A percentile compares a stretch with the other conserved stretches of the same genome.
These are phyloP conservation scores for Eristalis arbustorum DNA, from an alignment of 2,888 invertebrate genomes.

Conservation along the genomic window DNA sequence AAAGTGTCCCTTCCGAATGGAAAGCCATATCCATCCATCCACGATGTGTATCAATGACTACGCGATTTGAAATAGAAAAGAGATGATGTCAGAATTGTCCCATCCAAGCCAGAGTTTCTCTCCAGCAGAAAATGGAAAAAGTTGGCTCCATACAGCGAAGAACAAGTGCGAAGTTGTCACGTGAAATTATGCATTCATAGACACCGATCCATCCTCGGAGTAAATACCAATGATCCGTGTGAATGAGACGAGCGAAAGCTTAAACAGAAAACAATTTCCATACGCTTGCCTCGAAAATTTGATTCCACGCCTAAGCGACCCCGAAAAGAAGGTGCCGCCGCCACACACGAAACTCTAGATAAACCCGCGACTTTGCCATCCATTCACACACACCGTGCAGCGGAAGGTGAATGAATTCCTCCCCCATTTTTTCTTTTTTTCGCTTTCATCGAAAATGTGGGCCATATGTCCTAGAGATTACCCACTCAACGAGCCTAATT, in stretches of 20 bases:
- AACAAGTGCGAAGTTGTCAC: neutral
- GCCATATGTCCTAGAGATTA: conserved; percentile 41
- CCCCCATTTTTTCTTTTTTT: neutral
- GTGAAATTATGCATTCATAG: neutral
- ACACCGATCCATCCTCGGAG: neutral
- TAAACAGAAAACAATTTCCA: conserved; percentile 8
- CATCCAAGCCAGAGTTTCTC: no score
- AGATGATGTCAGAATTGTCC: no score
- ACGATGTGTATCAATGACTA: no score
- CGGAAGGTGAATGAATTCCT: neutral
- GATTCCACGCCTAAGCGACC: neutral
- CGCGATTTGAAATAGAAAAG: no score
- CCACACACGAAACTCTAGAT: neutral
- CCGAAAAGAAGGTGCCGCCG: neutral
- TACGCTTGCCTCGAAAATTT: neutral
- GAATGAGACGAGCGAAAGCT: neutral
- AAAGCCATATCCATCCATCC: no score
- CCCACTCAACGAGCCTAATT: conserved; percentile 22
- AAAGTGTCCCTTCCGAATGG: no score
- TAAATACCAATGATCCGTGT: conserved; percentile 16
- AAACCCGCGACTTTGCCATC: neutral
- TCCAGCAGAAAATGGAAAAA: neutral
- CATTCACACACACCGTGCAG: conserved; percentile 11
- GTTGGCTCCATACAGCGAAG: neutral
- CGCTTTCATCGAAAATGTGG: neutral